These are phyloP conservation scores for Maconellicoccus hirsutus DNA, from an alignment of 1,140 invertebrate genomes.

Conservation along the genomic window DNA sequence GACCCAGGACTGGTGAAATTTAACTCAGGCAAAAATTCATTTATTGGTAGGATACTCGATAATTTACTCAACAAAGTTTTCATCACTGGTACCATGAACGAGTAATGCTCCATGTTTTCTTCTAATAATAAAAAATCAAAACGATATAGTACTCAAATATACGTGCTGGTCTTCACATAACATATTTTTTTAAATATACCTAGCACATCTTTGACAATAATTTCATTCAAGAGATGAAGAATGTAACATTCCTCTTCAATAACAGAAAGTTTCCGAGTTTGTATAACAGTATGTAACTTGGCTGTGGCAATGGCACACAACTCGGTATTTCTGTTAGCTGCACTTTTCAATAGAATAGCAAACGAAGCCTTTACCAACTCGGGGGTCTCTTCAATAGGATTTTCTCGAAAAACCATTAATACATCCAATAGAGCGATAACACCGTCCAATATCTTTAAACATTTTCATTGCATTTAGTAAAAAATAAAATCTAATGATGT, in stretches of 20 bases:
- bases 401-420: slow-evolving; percentile 42
- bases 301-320: slow-evolving; percentile 48
- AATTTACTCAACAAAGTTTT: slow-evolving; percentile 49
- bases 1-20: slow-evolving; percentile 42
- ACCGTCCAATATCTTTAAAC: slow-evolving; percentile 42
- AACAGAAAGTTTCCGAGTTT: slow-evolving; percentile 42
- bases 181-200: slow-evolving; percentile 31
- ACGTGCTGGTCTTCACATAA: no score
- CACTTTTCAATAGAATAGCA: slow-evolving; percentile 43
- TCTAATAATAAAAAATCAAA: no score
- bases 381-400: slow-evolving; percentile 41
- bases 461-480: no score
- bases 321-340: slow-evolving; percentile 41
- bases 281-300: slow-evolving; percentile 46
- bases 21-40: slow-evolving; percentile 40
- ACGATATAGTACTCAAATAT: no score
- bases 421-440: slow-evolving; percentile 43
- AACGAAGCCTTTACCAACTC: slow-evolving; percentile 46
- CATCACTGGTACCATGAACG: slow-evolving; percentile 50
- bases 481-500: not conserved
- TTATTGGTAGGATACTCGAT: slow-evolving; percentile 39
- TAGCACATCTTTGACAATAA: slow-evolving; percentile 36
- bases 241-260: slow-evolving; percentile 44
- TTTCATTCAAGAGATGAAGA: slow-evolving; percentile 37
- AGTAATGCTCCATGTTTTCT: slow-evolving; percentile 45